These are phyloP conservation scores for Galagoides demidoff DNA, from an alignment of 2,797 vertebrate genomes.

Conservation along the genomic window DNA sequence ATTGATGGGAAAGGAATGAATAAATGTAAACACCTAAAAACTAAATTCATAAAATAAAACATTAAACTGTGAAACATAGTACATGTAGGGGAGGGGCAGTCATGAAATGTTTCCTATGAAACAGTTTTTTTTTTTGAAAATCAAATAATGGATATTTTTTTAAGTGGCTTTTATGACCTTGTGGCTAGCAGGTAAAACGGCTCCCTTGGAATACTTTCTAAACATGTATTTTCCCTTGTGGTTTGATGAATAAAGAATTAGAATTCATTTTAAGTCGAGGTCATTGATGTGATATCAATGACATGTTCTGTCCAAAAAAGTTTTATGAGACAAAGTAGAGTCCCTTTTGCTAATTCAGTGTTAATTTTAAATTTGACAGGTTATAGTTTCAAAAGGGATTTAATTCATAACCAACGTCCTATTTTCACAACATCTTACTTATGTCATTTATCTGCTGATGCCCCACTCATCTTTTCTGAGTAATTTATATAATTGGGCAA, in stretches of 20 bases:
- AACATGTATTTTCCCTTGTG: neutral
- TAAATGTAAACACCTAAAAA: neutral
- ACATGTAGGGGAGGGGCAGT: neutral
- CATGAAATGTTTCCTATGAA: neutral
- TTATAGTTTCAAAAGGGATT: neutral
- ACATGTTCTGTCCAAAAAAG: neutral
- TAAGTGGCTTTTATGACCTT: neutral
- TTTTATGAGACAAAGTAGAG: neutral
- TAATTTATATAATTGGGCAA: neutral
- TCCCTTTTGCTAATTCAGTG: neutral
- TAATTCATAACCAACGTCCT: neutral
- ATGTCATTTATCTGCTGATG: neutral
- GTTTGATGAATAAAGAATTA: slow-evolving; percentile 13
- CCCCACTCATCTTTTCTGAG: neutral
- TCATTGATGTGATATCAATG: neutral
- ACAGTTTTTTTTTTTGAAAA: neutral
- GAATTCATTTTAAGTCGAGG: neutral
- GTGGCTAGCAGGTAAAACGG: neutral
- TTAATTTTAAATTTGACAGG: slow-evolving; percentile 37
- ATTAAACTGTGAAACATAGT: neutral
- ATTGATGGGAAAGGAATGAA: neutral
- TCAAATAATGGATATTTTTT: neutral
- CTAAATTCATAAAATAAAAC: neutral
- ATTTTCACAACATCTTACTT: neutral
- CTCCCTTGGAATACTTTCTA: neutral